These are phyloP conservation scores for Musca vetustissima DNA, from an alignment of 1,140 invertebrate species.

Conservation along the genomic window DNA sequence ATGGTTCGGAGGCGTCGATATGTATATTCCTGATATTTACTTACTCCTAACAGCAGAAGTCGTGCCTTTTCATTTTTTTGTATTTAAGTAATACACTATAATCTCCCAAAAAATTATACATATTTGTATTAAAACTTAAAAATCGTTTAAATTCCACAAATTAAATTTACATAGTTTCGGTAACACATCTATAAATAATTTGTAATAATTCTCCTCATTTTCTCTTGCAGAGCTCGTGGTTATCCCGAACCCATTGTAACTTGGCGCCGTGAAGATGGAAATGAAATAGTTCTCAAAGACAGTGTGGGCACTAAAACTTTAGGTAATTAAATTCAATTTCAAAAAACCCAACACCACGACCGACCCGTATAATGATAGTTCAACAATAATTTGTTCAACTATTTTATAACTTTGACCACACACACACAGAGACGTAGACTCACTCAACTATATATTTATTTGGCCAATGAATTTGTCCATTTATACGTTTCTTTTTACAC, in stretches of 20 bases:
- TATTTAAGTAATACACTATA: too few relatives aligned
- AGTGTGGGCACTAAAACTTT: conserved; percentile 63
- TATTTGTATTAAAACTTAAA: too few relatives aligned
- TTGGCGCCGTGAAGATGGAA: conserved; percentile 84
- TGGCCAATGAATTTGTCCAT: not conserved
- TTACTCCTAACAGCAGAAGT: too few relatives aligned
- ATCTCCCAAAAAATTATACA: too few relatives aligned
- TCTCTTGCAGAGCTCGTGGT: conserved; percentile 66
- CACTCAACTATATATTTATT: too few relatives aligned
- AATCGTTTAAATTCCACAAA: too few relatives aligned
- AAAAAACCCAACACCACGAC: not conserved
- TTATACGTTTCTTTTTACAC: conserved; percentile 10
- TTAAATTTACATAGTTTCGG: not conserved
- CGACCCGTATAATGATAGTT: not conserved
- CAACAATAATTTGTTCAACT: conserved; percentile 1
- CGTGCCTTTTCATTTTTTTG: too few relatives aligned
- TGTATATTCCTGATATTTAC: too few relatives aligned
- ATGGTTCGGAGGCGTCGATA: too few relatives aligned
- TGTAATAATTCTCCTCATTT: conserved; percentile 3
- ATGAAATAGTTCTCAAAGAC: conserved; percentile 75
- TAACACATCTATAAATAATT: not conserved
- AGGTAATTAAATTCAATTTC: conserved; percentile 53
- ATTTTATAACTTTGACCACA: conserved; percentile 6
- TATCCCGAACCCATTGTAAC: conserved; percentile 80
- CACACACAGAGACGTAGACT: too few relatives aligned